Percentiles rank a stretch among this genome's conserved stretches.
Conservation (phyloP, 2,797 vertebrate species). For the Chaenodraco wilsoni region DNA sequence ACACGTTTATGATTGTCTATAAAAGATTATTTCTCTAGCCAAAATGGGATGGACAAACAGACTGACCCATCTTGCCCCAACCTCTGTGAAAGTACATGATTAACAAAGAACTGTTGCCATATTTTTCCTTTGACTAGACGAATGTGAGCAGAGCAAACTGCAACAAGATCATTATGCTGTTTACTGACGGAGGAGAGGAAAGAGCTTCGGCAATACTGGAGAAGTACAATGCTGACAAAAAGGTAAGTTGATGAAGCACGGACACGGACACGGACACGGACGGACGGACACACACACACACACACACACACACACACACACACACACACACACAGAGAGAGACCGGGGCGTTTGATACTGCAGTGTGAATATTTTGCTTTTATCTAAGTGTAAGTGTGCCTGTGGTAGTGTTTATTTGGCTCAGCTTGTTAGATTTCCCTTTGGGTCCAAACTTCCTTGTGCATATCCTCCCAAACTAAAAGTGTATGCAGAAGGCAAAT, state of each 20-base stretch:
- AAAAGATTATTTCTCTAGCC: background rate
- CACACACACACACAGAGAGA: slow-evolving; percentile 10
- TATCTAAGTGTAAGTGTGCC: slow-evolving; percentile 27
- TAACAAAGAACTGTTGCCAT: background rate
- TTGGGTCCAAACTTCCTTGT: slow-evolving; percentile 44
- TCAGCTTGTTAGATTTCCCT: slow-evolving; percentile 55
- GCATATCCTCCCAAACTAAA: slow-evolving; percentile 37
- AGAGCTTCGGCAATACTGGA: slow-evolving; percentile 93
- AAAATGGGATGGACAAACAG: background rate
- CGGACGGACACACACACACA: background rate
- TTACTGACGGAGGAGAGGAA: slow-evolving; percentile 98
- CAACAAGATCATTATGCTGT: slow-evolving; percentile 99
- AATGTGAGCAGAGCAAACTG: slow-evolving; percentile 97
- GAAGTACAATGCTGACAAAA: slow-evolving; percentile 93
- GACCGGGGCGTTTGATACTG: background rate
- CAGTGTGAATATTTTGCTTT: slow-evolving; percentile 32
- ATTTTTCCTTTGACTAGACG: slow-evolving; percentile 74
- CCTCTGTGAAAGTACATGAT: background rate
- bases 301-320: background rate
- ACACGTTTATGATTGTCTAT: background rate
- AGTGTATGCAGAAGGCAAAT: slow-evolving; percentile 37
- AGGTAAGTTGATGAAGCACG: slow-evolving; percentile 79
- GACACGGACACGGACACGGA: background rate
- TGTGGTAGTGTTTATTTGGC: slow-evolving; percentile 33
- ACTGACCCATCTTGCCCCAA: background rate